These are phyloP conservation scores for Echiichthys vipera DNA, from an alignment of 2,797 vertebrate species.

Conservation along the genomic window DNA sequence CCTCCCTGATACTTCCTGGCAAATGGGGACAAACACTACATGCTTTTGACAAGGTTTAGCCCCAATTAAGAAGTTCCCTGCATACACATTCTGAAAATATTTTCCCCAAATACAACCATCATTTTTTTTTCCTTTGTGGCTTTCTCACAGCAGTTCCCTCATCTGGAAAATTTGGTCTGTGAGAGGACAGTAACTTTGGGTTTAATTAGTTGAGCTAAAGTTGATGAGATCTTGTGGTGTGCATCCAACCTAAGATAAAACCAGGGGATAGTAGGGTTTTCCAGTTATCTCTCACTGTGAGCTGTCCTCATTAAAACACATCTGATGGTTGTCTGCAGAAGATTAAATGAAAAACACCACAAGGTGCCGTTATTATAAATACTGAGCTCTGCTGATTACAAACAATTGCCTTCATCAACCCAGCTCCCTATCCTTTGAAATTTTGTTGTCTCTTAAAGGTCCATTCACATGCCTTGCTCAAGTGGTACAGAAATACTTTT, in stretches of 20 bases:
- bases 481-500: background rate
- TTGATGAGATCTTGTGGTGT: slow-evolving; percentile 72
- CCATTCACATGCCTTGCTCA: background rate
- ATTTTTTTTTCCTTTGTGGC: slow-evolving; percentile 48
- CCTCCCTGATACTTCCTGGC: slow-evolving; percentile 53
- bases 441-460: slow-evolving; percentile 14
- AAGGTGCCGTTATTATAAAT: slow-evolving; percentile 65
- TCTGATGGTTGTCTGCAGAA: slow-evolving; percentile 61
- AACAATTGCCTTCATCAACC: slow-evolving; percentile 53
- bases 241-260: slow-evolving; percentile 68
- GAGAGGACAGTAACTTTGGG: slow-evolving; percentile 59
- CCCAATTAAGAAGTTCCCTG: slow-evolving; percentile 57
- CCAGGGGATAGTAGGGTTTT: slow-evolving; percentile 59
- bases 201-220: slow-evolving; percentile 78
- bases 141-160: slow-evolving; percentile 54
- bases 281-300: slow-evolving; percentile 62
- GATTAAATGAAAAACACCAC: slow-evolving; percentile 62
- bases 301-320: slow-evolving; percentile 75
- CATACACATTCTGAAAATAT: slow-evolving; percentile 31
- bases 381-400: slow-evolving; percentile 62
- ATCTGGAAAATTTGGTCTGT: slow-evolving; percentile 61
- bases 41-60: slow-evolving; percentile 60
- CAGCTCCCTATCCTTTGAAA: slow-evolving; percentile 16
- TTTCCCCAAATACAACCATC: slow-evolving; percentile 34
- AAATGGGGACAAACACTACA: slow-evolving; percentile 53